phyloP scores from a whole-genome alignment of 2,797 vertebrate genomes.

The Emydoidea blandingii region DNA sequence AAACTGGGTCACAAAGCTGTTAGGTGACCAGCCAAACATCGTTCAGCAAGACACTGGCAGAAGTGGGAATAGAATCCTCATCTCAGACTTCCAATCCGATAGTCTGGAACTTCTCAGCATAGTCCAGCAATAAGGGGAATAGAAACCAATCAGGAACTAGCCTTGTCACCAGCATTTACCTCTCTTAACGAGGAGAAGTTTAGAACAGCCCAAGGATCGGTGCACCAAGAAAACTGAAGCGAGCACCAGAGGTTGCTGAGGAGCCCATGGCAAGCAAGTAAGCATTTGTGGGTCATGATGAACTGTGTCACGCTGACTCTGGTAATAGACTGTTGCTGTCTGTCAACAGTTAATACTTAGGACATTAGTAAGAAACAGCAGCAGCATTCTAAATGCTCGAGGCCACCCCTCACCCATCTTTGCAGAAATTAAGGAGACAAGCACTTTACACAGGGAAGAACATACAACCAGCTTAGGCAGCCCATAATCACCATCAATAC shows the following conservation, averaged over 20 bases:
- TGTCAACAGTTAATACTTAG: not conserved
- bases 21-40: too few species aligned
- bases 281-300: not conserved
- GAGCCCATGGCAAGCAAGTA: not conserved
- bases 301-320: not conserved
- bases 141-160: too few species aligned
- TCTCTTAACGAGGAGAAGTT: too few species aligned
- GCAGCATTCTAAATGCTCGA: not conserved
- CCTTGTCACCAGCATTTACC: too few species aligned
- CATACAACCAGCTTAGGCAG: not conserved
- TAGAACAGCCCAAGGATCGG: too few species aligned
- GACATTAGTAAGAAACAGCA: not conserved
- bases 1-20: too few species aligned
- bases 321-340: not conserved
- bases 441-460: fast-evolving
- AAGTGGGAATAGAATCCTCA: too few species aligned
- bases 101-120: too few species aligned
- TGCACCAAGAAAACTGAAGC: too few species aligned
- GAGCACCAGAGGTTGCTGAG: not conserved
- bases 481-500: not conserved
- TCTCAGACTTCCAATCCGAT: too few species aligned
- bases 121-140: too few species aligned
- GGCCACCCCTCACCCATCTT: slow-evolving; percentile 12
- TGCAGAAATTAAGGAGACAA: not conserved
- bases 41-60: too few species aligned